Evolutionary conservation across 1,140 invertebrate species (phyloP), one percentile per base, ranked within the genome.

Genomic region (Araneus ventricosus): DNA sequence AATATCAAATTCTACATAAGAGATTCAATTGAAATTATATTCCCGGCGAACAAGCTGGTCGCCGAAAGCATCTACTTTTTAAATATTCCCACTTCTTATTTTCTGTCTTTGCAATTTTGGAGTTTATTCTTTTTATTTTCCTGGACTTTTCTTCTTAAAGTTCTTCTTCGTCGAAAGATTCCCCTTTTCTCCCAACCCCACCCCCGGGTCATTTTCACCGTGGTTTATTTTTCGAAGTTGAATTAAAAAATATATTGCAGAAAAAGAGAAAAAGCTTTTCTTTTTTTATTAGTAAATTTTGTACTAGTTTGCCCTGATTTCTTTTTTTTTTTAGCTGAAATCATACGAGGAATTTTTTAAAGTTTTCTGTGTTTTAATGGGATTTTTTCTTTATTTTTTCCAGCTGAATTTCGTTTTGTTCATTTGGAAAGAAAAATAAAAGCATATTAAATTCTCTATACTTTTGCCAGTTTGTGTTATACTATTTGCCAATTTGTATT

Each of bases 71-170:
- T n/a, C n/a, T n/a, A n/a, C n/a, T 52, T 27, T 84, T 10, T 8
- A 52, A 84, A 84, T 52, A 84, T 30, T 84, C 82, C 3, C n/a
- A 57, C n/a, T 34, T 84, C 17, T 80, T 80, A 80, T 84, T 52
- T 82, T 45, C 20, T 30, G 24, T n/a, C 5, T 8, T 41, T 14
- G 39, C 39, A 57, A 52, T 45, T 52, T 52, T 30, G n/a, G 17
- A 34, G 4, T 45, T 84, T 84, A 52, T 84, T 84, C 30, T 84
- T 52, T 84, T 84, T 84, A 10, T 84, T 41, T 84, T 14, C 27
- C 27, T 17, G 82, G n/a, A 57, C 17, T 82, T 84, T 84, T 45
- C 82, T n/a, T 84, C 52, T 84, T 27, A 24, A 84, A 84, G 27
- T n/a, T 80, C 17, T 79, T 45, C 30, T 52, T 14, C 17, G 17